Evolutionary conservation across 2,888 invertebrate species (phyloP).

Genomic region (Orthosia gracilis): DNA sequence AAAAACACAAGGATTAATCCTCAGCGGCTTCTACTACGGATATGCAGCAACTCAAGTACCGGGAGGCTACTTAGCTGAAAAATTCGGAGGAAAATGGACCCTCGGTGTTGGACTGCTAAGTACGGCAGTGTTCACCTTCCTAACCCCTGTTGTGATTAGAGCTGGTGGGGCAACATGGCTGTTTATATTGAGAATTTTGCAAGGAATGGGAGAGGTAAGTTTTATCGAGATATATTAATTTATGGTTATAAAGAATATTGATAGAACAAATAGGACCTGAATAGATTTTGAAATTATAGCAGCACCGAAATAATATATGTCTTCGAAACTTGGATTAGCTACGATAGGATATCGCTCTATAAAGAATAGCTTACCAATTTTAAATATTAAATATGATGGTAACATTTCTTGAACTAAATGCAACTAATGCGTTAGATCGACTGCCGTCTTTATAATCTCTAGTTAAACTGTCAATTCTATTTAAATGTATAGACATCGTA

Average conservation of each 20-base stretch:
- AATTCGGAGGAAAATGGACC: slow-evolving; percentile 96
- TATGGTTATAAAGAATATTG: background rate
- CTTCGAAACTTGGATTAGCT: background rate
- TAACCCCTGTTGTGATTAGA: slow-evolving; percentile 94
- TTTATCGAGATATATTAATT: background rate
- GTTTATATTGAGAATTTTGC: slow-evolving; percentile 92
- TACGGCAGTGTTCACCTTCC: slow-evolving; percentile 95
- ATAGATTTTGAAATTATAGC: background rate
- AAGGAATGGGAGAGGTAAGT: slow-evolving; percentile 95
- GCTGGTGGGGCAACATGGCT: slow-evolving; percentile 89
- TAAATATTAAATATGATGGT: background rate
- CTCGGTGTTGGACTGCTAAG: slow-evolving; percentile 95
- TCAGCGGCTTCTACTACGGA: slow-evolving; percentile 96
- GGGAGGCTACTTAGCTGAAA: slow-evolving; percentile 95
- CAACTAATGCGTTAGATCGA: background rate
- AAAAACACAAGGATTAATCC: slow-evolving; percentile 93
- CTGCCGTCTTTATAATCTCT: background rate
- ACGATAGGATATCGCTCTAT: background rate
- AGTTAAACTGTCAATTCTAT: background rate
- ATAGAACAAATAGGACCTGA: background rate
- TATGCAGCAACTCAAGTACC: slow-evolving; percentile 96
- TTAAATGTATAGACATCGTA: background rate
- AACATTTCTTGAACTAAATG: background rate
- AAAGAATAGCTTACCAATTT: background rate
- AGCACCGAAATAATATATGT: background rate